phyloP scores from a whole-genome alignment of 2,113 vertebrate genomes.

The Psilopsiagon aymara region DNA sequence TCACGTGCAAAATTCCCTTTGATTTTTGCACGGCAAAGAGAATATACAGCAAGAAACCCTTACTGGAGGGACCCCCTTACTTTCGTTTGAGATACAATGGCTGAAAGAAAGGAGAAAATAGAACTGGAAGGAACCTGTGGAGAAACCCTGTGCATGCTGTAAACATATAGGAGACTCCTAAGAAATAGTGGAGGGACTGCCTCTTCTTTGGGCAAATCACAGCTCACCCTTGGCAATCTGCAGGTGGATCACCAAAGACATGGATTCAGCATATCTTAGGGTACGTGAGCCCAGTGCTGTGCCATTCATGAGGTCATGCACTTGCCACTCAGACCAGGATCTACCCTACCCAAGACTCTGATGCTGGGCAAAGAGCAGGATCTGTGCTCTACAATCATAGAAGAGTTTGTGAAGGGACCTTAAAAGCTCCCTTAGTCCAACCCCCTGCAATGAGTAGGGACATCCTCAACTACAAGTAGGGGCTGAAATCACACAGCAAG shows the following conservation, averaged over 20 bases:
- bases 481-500: neutral
- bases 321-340: neutral
- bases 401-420: neutral
- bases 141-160: neutral
- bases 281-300: neutral
- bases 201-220: neutral
- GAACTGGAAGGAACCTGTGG: neutral
- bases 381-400: neutral
- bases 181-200: neutral
- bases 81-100: neutral
- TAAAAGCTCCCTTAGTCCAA: neutral
- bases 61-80: neutral
- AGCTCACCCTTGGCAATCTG: neutral
- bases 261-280: neutral
- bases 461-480: neutral
- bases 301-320: rapidly evolving
- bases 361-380: neutral
- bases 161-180: neutral
- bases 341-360: neutral
- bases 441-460: neutral
- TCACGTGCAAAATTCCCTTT: neutral
- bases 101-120: neutral
- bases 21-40: neutral
- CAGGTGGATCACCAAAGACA: neutral
- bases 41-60: neutral